These are phyloP conservation scores for Lateolabrax maculatus DNA, from an alignment of 2,797 vertebrate genomes.

Conservation along the genomic window DNA sequence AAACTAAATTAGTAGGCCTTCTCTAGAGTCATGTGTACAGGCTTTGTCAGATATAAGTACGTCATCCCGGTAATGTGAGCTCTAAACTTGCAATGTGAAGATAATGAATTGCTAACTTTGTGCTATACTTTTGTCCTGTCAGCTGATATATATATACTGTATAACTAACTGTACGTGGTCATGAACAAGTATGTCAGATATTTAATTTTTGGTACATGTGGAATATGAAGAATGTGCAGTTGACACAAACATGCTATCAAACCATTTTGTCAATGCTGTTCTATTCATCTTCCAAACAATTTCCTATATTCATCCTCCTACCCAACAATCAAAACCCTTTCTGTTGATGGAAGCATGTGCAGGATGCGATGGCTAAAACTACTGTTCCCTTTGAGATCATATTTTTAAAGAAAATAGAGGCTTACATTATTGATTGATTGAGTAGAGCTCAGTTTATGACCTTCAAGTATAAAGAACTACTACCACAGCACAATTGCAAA, in stretches of 20 bases:
- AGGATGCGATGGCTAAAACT: background rate
- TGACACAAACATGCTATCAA: background rate
- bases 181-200: background rate
- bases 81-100: background rate
- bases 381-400: background rate
- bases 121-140: background rate
- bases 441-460: slow-evolving; percentile 10
- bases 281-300: background rate
- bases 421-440: slow-evolving; percentile 7
- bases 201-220: background rate
- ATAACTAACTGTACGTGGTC: background rate
- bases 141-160: background rate
- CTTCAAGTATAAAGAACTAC: slow-evolving; percentile 14
- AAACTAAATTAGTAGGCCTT: slow-evolving; percentile 15
- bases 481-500: background rate
- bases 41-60: slow-evolving; percentile 16
- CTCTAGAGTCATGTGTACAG: slow-evolving; percentile 5
- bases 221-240: background rate
- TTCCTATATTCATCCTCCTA: slow-evolving; percentile 19
- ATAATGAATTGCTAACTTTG: background rate
- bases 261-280: background rate
- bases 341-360: background rate
- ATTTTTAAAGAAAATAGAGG: slow-evolving; percentile 7
- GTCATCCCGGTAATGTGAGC: background rate
- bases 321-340: slow-evolving; percentile 21